A percentile compares a stretch with the other conserved stretches of the same genome.
These are phyloP conservation scores for Fulmarus glacialis DNA, from an alignment of 2,113 vertebrate genomes.

Conservation along the genomic window DNA sequence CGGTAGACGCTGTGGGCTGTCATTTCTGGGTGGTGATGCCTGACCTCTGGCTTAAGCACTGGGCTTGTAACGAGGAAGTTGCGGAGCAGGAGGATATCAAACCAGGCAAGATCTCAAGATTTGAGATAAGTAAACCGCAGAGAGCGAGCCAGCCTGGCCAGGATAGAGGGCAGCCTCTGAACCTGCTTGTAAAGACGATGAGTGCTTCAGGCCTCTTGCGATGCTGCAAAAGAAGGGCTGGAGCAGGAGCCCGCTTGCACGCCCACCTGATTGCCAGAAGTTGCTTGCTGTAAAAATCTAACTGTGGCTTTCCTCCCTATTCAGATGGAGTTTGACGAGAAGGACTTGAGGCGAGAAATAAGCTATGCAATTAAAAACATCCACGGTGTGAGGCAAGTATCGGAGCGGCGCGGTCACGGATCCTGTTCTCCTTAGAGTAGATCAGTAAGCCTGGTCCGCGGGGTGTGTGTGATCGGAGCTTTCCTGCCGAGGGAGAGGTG, in stretches of 20 bases:
- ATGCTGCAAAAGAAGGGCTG: neutral
- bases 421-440: neutral
- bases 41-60: neutral
- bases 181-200: neutral
- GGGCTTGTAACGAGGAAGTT: neutral
- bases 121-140: neutral
- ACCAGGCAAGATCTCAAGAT: neutral
- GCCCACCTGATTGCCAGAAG: neutral
- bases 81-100: neutral
- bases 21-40: neutral
- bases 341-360: conserved; percentile 92
- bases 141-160: neutral
- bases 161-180: neutral
- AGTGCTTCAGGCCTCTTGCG: neutral
- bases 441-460: fast-evolving
- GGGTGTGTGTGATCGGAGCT: fast-evolving
- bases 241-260: neutral
- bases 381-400: conserved; percentile 95
- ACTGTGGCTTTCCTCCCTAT: neutral
- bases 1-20: no score
- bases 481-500: neutral
- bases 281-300: neutral
- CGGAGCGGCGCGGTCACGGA: neutral
- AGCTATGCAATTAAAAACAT: conserved; percentile 99
- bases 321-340: conserved; percentile 97